These are phyloP conservation scores for Spilogale gracilis DNA, from an alignment of 2,113 vertebrate genomes.

Conservation along the genomic window DNA sequence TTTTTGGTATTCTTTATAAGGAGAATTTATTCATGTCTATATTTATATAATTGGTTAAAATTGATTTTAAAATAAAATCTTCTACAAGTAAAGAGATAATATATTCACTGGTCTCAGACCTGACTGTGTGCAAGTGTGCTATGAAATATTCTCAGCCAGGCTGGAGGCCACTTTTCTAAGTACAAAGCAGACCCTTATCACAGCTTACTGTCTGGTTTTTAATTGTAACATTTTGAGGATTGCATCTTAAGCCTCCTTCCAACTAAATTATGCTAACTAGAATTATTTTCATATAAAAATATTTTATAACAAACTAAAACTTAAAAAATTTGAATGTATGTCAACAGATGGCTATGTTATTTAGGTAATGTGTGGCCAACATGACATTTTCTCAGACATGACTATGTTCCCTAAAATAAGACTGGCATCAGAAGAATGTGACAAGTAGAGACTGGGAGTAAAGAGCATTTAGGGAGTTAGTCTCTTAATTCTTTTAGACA, in stretches of 20 bases:
- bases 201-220: background rate
- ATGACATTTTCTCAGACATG: background rate
- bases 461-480: background rate
- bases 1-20: background rate
- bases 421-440: rapidly evolving
- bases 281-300: background rate
- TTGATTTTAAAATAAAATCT: background rate
- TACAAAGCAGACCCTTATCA: background rate
- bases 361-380: background rate
- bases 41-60: background rate
- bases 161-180: background rate
- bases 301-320: background rate
- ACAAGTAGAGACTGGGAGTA: background rate
- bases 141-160: background rate
- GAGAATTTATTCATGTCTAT: background rate
- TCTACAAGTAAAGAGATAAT: background rate
- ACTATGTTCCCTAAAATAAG: background rate
- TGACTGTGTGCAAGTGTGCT: background rate
- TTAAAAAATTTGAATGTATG: background rate
- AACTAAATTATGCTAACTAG: background rate
- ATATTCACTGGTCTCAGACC: background rate
- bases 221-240: background rate
- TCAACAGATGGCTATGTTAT: background rate
- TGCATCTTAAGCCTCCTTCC: background rate
- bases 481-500: background rate